phyloP scores from a whole-genome alignment of 2,113 vertebrate genomes.

The Cacatua alba region DNA sequence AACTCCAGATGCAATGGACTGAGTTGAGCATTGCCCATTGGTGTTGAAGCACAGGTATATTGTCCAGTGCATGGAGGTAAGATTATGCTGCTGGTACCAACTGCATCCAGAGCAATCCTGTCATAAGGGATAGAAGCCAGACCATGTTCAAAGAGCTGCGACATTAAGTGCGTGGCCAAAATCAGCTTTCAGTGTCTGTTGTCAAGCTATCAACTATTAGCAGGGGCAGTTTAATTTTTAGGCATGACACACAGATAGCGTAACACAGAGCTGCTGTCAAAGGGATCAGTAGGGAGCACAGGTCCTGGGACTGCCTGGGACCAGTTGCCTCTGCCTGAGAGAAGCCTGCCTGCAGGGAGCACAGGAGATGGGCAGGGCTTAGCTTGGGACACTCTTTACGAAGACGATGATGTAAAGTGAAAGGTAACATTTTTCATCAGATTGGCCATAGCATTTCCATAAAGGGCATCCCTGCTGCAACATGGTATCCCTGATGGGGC shows the following conservation, averaged over 20 bases:
- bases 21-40: fast-evolving
- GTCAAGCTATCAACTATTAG: not conserved
- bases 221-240: not conserved
- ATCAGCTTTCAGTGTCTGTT: not conserved
- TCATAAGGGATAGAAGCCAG: not conserved
- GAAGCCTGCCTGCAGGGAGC: not conserved
- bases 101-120: not conserved
- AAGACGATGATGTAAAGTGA: not conserved
- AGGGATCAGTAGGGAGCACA: not conserved
- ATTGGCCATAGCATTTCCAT: not conserved
- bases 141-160: not conserved
- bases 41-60: not conserved
- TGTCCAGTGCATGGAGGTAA: not conserved
- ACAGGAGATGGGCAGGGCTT: not conserved
- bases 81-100: not conserved
- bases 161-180: not conserved
- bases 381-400: not conserved
- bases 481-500: not conserved
- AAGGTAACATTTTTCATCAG: not conserved
- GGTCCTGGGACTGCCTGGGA: not conserved
- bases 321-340: not conserved
- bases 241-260: not conserved
- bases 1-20: not conserved
- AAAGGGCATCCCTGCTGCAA: not conserved
- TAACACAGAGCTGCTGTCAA: not conserved